Evolutionary conservation across 2,113 vertebrate species (phyloP), one percentile per base, ranked within the genome.

Genomic region (Daubentonia madagascariensis): DNA sequence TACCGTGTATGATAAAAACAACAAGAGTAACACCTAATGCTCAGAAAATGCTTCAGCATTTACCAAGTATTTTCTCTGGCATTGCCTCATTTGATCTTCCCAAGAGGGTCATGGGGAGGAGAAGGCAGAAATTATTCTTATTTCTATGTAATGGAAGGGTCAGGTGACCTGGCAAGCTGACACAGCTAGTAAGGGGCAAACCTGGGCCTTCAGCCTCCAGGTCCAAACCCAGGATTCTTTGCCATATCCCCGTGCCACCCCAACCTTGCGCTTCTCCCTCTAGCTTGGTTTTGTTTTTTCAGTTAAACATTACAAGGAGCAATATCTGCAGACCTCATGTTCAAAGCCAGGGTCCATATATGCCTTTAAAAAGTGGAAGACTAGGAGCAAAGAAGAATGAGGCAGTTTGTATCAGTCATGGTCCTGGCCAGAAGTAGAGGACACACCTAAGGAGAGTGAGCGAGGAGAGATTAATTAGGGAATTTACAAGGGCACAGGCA

Each of bases 281-380:
- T 45, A 43, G 23, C 52, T 80, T 61, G 35, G 28, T 65, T 89
- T 89, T 76, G 5, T n/a, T 59, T 91, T 78, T 25, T 43, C 32
- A 2, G 4, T 63, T 91, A 88, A 91, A 67, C 8, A n/a, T 30
- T 28, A 35, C 6, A 43, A 73, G 85, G 30, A 79, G 18, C 11
- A 90, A 1, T 40, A 43, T 86, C 3, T 35, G 23, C 14, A 97
- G 96, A 97, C 90, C 86, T 92, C 12, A 9, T 28, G 20, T 84
- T 67, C 50, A 96, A 86, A 89, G 61, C 40, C 48, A 30, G 32
- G 80, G 59, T 79, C 89, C 92, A 93, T 87, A 92, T 91, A 63
- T 95, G 54, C 0, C 13, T 3, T 0, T 67, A 95, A 93, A 73
- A 98, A 98, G 92, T 89, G 68, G 90, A 93, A 97, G 91, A 37